Evolutionary conservation across 1,140 invertebrate species (phyloP), one percentile per base, ranked within the genome.

Genomic region (Sinonovacula constricta): DNA sequence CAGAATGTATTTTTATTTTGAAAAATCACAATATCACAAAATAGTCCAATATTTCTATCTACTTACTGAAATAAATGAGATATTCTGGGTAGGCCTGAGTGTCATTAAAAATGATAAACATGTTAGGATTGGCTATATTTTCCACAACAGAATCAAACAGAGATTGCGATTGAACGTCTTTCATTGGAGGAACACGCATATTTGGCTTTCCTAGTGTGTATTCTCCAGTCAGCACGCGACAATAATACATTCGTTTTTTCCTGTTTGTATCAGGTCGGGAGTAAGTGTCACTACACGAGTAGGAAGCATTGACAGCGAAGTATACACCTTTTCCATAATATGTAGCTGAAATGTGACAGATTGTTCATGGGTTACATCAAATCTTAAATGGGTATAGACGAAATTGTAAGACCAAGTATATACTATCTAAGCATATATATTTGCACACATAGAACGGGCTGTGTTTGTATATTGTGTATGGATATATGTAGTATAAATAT

Each of bases 51-150:
- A n/a, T n/a, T n/a, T n/a, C n/a, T n/a, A n/a, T n/a, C n/a, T n/a
- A n/a, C n/a, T n/a, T n/a, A n/a, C n/a, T 60, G 60, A 83, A 85
- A 31, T 71, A 63, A 18, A 87, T 69, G 4, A 87, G 75, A 69
- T 85, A 87, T n/a, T 85, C 80, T 14, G 87, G 87, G 39, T 86
- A 86, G 1, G 84, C 85, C 28, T 87, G 85, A 0, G 83, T 81
- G 57, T 88, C 87, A 68, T 81, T 57, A 62, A 88, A 88, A 39
- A 88, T 85, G 12, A 88, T 65, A 51, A 68, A 88, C 62, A 87
- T 84, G 7, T 1, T 18, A 7, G 85, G 84, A 28, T 53, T 74
- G 0, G 7, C 12, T 22, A 62, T 0, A 63, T 81, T 80, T 30
- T 86, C 75, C 5, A 77, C 81, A 1, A 84, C 81, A 22, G 85